Evolutionary conservation across 2,888 invertebrate genomes (phyloP), one percentile per base, ranked within the genome.

Genomic region (Lathronympha strigana): DNA sequence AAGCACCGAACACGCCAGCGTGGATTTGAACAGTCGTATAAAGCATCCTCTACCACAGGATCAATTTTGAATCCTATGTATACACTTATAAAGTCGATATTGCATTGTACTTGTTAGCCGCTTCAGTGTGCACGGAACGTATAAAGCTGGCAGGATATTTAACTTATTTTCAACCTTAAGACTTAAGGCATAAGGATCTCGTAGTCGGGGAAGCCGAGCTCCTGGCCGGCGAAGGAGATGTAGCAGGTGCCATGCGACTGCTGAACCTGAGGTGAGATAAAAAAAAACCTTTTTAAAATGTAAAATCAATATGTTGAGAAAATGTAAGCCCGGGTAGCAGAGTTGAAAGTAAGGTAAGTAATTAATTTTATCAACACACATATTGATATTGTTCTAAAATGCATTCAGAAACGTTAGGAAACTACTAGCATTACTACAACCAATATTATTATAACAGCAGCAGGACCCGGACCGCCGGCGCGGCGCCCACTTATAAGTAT

Each of bases 201-300:
- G 80, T 95, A 97, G 57, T 96, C 95, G n/a, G 94, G 93, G 92
- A 95, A 96, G 54, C 95, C 94, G 63, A 97, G 83, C 81, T 97
- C 97, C 75, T 95, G 93, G 47, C 97, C 97, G 0, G 91, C 96
- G 80, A 94, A 97, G 13, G 97, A 94, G 86, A 97, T 96, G 93
- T 97, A 97, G 82, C 95, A 95, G 61, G 95, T 95, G 25, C 94
- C 95, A 78, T 97, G 97, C 8, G 96, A 96, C 38, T 95, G 95
- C 76, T 97, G 97, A 1, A 97, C 47, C 47, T 47, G 13, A 43
- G 19, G 23, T 45, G 21, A 23, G 47, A 13, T 13, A 38, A 15
- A 13, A 23, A n/a, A 47, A 5, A n/a, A 17, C 9, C 13, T 13
- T n/a, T 21, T 1, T n/a, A 13, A 45, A 23, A 21, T 23, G 21